A percentile compares a stretch with the other conserved stretches of the same genome.
phyloP scores from a whole-genome alignment of 2,113 vertebrate species.

The Pontoporia blainvillei region DNA sequence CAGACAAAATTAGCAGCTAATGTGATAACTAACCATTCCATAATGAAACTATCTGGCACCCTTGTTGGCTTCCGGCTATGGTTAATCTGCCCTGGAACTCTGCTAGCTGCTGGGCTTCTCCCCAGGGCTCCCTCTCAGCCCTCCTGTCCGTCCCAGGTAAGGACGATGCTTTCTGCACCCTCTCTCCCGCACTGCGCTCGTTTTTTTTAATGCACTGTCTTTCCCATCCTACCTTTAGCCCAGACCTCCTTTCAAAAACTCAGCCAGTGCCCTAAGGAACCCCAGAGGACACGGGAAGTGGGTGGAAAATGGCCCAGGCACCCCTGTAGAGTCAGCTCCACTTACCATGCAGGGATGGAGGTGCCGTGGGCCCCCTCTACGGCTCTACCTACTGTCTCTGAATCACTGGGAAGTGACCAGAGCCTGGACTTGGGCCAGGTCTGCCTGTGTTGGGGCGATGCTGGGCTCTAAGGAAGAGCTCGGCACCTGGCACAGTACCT shows the following conservation, averaged over 20 bases:
- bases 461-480: background rate
- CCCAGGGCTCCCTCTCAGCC: background rate
- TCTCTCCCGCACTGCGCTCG: background rate
- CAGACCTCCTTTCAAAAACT: background rate
- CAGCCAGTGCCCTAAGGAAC: background rate
- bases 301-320: background rate
- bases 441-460: background rate
- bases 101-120: background rate
- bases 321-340: background rate
- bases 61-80: background rate
- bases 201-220: background rate
- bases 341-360: background rate
- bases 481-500: background rate
- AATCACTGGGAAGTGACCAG: background rate
- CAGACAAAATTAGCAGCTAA: constrained; percentile 77
- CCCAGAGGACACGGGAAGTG: background rate
- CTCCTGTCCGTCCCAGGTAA: background rate
- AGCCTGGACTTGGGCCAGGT: background rate
- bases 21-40: constrained; percentile 72
- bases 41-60: constrained; percentile 58
- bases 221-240: background rate
- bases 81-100: constrained; percentile 59
- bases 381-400: background rate
- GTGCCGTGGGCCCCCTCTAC: fast-evolving
- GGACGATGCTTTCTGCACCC: background rate